These are phyloP conservation scores for Threskiornis aethiopicus DNA, from an alignment of 2,797 vertebrate genomes.

Conservation along the genomic window DNA sequence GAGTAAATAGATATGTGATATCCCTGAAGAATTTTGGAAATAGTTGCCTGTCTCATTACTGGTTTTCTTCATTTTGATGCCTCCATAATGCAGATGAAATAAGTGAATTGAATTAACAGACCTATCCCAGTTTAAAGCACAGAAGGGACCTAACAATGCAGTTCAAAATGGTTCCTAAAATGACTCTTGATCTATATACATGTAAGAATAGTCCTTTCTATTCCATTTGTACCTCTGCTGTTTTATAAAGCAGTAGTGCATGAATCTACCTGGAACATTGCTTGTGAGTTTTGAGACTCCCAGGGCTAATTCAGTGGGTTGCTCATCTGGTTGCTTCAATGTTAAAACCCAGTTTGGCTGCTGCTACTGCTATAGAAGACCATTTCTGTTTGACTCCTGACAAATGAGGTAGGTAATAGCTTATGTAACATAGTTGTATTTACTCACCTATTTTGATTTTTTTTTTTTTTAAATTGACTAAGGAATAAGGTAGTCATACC, in stretches of 20 bases:
- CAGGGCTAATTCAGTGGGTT: neutral
- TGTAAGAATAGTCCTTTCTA: neutral
- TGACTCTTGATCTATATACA: neutral
- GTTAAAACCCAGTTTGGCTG: neutral
- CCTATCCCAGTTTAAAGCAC: neutral
- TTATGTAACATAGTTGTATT: neutral
- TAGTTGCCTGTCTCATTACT: neutral
- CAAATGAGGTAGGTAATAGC: neutral
- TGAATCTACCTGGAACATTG: neutral
- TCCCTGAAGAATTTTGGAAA: neutral
- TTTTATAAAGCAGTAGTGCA: neutral
- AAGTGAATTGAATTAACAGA: neutral
- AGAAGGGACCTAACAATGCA: neutral
- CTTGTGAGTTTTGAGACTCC: neutral
- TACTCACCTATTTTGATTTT: neutral
- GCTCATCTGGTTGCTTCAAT: neutral
- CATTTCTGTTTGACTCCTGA: neutral
- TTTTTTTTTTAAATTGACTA: neutral
- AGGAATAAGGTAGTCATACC: neutral
- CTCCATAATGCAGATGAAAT: neutral
- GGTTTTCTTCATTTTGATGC: neutral
- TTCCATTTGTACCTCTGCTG: neutral
- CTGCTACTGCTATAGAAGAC: neutral
- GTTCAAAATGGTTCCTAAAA: slow-evolving; percentile 3
- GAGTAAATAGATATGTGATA: neutral